These are phyloP conservation scores for Melitaea cinxia DNA, from an alignment of 1,140 invertebrate species.

Conservation along the genomic window DNA sequence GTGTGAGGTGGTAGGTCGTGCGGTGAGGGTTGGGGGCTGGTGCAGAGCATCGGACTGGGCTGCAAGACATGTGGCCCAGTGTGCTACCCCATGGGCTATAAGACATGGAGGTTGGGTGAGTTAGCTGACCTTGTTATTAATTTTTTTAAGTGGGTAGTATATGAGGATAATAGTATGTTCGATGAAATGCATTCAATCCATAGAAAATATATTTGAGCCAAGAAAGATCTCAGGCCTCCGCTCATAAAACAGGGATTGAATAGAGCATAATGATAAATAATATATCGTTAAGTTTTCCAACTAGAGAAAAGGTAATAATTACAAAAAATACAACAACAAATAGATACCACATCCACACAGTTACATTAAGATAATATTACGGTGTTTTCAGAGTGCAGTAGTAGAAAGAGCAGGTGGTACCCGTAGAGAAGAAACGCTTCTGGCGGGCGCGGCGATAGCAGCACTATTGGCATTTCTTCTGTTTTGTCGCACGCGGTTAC, in stretches of 20 bases:
- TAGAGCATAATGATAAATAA: too few species aligned
- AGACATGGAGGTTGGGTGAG: constrained; percentile 72
- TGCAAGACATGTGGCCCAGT: constrained; percentile 66
- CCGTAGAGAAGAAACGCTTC: constrained; percentile 63
- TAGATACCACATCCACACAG: too few species aligned
- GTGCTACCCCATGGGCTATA: constrained; percentile 73
- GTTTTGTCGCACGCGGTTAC: constrained; percentile 65
- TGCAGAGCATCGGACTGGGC: constrained; percentile 73
- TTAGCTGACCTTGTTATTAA: not conserved
- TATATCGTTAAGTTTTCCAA: too few species aligned
- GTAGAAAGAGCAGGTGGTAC: constrained; percentile 63
- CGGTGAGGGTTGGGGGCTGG: constrained; percentile 68
- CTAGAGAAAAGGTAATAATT: too few species aligned
- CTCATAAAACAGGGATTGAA: too few species aligned
- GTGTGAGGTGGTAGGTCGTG: constrained; percentile 67
- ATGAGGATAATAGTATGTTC: too few species aligned
- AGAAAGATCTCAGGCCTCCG: too few species aligned
- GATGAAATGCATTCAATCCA: too few species aligned
- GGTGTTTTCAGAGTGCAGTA: constrained; percentile 70
- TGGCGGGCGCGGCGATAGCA: constrained; percentile 70
- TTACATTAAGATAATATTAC: too few species aligned
- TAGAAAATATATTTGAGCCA: too few species aligned
- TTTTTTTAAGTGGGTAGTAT: not conserved
- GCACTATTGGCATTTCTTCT: constrained; percentile 66
- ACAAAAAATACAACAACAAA: too few species aligned